Conservation (phyloP, 2,888 invertebrate genomes). For the Zelleria hepariella region DNA sequence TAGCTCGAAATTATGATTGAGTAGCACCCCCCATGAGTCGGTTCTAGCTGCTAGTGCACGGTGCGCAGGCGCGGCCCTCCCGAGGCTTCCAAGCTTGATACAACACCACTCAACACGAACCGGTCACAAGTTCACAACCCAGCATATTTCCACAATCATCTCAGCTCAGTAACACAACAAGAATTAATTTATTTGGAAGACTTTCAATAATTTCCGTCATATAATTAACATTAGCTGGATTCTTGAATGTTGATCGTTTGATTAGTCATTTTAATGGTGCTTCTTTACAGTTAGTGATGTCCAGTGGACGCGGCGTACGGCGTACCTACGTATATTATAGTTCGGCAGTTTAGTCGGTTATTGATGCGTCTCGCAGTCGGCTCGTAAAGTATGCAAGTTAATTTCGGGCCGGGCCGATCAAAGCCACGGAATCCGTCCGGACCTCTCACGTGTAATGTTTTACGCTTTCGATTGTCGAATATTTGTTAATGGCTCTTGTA, state of each 20-base stretch:
- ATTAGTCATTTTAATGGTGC: conserved; percentile 60
- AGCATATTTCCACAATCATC: conserved; percentile 36
- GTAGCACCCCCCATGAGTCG: neutral
- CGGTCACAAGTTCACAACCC: conserved; percentile 47
- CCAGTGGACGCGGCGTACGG: conserved; percentile 52
- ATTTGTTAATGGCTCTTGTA: conserved; percentile 51
- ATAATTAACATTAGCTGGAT: conserved; percentile 61
- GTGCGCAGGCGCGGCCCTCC: neutral
- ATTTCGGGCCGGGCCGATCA: conserved; percentile 27
- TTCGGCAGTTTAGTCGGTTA: conserved; percentile 42
- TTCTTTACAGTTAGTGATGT: conserved; percentile 55
- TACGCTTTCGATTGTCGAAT: conserved; percentile 63
- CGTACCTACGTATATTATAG: conserved; percentile 52
- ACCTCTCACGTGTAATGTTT: conserved; percentile 50
- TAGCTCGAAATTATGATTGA: neutral
- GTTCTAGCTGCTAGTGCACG: neutral
- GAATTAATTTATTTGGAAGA: conserved; percentile 53
- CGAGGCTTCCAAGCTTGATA: conserved; percentile 29
- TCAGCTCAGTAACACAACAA: conserved; percentile 37
- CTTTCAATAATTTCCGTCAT: conserved; percentile 55
- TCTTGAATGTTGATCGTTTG: conserved; percentile 59
- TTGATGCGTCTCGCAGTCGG: conserved; percentile 27
- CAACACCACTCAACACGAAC: conserved; percentile 43
- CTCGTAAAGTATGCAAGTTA: conserved; percentile 35
- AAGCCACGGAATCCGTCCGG: conserved; percentile 42